Percentiles rank a stretch among this genome's conserved stretches.
Evolutionary conservation across 2,797 vertebrate genomes (phyloP).

Genomic region (Danio choprae): DNA sequence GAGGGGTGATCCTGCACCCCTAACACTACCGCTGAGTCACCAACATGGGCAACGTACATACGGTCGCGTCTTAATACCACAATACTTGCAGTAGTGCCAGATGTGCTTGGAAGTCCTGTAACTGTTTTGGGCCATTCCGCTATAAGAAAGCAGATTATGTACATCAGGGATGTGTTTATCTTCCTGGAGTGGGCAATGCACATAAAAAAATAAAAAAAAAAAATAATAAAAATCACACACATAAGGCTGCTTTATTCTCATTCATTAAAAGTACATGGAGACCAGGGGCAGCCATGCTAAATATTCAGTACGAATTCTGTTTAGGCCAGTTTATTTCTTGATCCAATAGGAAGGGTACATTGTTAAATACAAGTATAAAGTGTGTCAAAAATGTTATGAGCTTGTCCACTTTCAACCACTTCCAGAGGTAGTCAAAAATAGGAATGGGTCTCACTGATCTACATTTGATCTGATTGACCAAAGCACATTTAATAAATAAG

Average conservation of each 20-base stretch:
- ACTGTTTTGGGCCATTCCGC: slow-evolving; percentile 98
- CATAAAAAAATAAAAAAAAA: too few relatives aligned
- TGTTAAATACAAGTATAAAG: too few relatives aligned
- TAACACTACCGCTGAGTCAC: slow-evolving; percentile 93
- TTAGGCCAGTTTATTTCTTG: too few relatives aligned
- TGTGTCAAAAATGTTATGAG: too few relatives aligned
- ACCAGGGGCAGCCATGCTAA: background rate
- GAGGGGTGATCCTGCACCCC: slow-evolving; percentile 90
- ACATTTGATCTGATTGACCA: too few relatives aligned
- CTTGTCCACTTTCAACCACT: too few relatives aligned
- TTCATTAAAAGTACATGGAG: background rate
- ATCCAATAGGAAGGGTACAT: too few relatives aligned
- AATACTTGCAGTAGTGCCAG: slow-evolving; percentile 93
- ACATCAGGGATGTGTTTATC: background rate
- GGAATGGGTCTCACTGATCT: too few relatives aligned
- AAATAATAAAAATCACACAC: too few relatives aligned
- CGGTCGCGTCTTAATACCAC: slow-evolving; percentile 91
- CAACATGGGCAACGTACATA: slow-evolving; percentile 95
- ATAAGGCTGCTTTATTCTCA: background rate
- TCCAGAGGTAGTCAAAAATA: too few relatives aligned
- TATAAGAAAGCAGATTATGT: slow-evolving; percentile 60
- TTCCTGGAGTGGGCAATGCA: background rate
- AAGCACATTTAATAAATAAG: too few relatives aligned
- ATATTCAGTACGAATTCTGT: background rate
- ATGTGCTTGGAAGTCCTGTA: slow-evolving; percentile 94